phyloP scores from a whole-genome alignment of 2,797 vertebrate genomes.

The Microcaecilia unicolor region DNA sequence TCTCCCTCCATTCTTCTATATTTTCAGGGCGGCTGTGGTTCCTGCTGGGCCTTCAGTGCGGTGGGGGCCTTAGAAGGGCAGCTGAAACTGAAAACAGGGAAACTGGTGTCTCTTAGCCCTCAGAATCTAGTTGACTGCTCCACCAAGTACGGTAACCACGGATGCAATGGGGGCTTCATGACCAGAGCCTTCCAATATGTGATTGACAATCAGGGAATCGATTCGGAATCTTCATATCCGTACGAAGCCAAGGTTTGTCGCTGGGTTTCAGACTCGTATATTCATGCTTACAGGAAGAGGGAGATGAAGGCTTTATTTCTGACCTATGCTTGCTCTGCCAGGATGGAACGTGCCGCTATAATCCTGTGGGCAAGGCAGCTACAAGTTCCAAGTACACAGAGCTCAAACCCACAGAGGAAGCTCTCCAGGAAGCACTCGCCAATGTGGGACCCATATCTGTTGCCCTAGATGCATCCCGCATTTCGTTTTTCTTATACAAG shows the following conservation, averaged over 20 bases:
- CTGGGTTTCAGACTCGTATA: too few species aligned
- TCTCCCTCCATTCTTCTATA: background rate
- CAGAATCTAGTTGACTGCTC: slow-evolving; percentile 89
- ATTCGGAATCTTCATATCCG: slow-evolving; percentile 64
- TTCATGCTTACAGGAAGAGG: too few species aligned
- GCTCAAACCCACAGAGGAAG: slow-evolving; percentile 41
- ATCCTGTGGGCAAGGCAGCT: slow-evolving; percentile 48
- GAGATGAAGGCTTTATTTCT: too few species aligned
- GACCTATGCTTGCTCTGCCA: too few species aligned
- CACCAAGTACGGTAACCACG: slow-evolving; percentile 56
- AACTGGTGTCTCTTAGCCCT: slow-evolving; percentile 69
- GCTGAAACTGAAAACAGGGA: slow-evolving; percentile 63
- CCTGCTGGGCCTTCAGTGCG: slow-evolving; percentile 88
- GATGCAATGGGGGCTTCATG: slow-evolving; percentile 72
- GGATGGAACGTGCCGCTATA: slow-evolving; percentile 60
- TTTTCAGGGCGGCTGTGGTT: slow-evolving; percentile 66
- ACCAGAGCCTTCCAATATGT: slow-evolving; percentile 64
- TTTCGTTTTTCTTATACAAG: slow-evolving; percentile 60
- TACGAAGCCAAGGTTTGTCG: slow-evolving; percentile 65
- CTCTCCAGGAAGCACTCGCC: slow-evolving; percentile 60
- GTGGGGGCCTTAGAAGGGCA: slow-evolving; percentile 79
- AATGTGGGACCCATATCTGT: slow-evolving; percentile 75
- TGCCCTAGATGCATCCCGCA: slow-evolving; percentile 56
- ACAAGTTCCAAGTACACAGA: slow-evolving; percentile 61
- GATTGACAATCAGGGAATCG: slow-evolving; percentile 77